Evolutionary conservation across 2,113 vertebrate species (phyloP).

Genomic region (Amia ocellicauda): DNA sequence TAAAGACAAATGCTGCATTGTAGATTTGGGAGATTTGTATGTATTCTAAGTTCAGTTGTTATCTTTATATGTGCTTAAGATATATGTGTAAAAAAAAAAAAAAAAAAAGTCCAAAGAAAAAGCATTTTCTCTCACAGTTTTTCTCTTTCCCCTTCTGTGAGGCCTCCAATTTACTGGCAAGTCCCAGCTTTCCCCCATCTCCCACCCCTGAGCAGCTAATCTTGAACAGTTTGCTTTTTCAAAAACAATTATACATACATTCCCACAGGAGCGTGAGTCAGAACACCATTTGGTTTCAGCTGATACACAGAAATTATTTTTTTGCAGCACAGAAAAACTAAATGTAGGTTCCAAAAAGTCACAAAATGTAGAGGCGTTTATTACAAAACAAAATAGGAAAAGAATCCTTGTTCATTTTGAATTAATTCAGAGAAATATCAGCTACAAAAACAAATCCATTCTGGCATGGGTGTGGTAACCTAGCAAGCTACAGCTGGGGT

Average conservation of each 20-base stretch:
- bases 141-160: constrained; percentile 33
- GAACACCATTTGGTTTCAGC: constrained; percentile 5
- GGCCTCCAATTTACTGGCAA: constrained; percentile 25
- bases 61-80: no score
- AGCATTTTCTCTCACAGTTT: no score
- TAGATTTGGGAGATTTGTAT: no score
- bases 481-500: constrained; percentile 60
- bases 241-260: constrained; percentile 19
- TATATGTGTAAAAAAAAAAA: no score
- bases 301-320: background rate
- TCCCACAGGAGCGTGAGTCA: constrained; percentile 32
- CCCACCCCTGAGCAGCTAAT: constrained; percentile 25
- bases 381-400: no score
- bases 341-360: no score
- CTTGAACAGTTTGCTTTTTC: constrained; percentile 5
- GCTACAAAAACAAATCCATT: constrained; percentile 55
- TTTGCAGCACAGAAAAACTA: no score
- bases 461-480: constrained; percentile 58
- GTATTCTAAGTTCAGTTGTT: no score
- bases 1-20: no score
- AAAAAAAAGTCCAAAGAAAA: no score
- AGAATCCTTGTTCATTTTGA: background rate
- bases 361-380: no score
- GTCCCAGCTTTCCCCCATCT: constrained; percentile 20
- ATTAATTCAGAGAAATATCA: constrained; percentile 45